Evolutionary conservation across 1,140 invertebrate genomes (phyloP).

Genomic region (Pogonognathellus flavescens): DNA sequence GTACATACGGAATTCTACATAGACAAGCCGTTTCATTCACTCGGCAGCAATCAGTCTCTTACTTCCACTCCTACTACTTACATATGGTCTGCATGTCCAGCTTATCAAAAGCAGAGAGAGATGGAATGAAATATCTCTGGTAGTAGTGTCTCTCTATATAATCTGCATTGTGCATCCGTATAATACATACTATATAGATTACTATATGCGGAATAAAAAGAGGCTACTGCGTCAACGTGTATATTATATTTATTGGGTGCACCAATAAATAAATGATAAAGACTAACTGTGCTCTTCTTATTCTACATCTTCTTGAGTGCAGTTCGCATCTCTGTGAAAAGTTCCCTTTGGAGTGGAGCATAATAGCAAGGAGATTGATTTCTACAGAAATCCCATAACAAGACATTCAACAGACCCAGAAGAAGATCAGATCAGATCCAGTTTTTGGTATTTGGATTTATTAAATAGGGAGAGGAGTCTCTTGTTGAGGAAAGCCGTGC

Average conservation of each 20-base stretch:
- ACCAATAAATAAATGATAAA: too few species aligned
- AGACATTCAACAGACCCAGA: background rate
- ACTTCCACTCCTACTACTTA: too few species aligned
- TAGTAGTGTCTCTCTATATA: background rate
- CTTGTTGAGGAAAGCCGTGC: background rate
- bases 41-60: too few species aligned
- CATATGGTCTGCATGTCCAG: background rate
- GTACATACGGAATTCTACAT: too few species aligned
- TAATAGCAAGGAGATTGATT: background rate
- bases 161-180: background rate
- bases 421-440: slow-evolving; percentile 47
- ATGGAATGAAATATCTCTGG: background rate
- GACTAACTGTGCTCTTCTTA: background rate
- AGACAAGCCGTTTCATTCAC: too few species aligned
- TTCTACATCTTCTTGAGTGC: background rate
- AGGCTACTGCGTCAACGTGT: background rate
- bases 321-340: background rate
- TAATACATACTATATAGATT: background rate
- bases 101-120: background rate
- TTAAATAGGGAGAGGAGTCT: slow-evolving; percentile 4
- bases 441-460: slow-evolving; percentile 22
- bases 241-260: background rate
- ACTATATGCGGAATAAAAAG: background rate
- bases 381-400: slow-evolving; percentile 14
- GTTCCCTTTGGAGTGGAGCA: background rate